These are phyloP conservation scores for Acinonyx jubatus DNA, from an alignment of 2,113 vertebrate genomes.

Conservation along the genomic window DNA sequence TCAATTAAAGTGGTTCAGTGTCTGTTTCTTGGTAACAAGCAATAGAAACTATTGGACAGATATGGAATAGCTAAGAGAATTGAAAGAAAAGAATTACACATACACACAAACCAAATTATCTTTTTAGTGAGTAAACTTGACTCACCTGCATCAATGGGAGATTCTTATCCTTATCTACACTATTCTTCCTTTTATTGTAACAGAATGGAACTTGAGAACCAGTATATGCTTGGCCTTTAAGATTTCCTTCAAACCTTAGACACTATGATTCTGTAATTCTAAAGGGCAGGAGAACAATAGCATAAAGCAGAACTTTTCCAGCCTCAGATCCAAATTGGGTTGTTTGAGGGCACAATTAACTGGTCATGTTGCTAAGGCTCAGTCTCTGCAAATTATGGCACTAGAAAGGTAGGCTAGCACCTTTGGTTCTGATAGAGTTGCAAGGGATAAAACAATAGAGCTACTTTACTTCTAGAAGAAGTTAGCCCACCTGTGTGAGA, in stretches of 20 bases:
- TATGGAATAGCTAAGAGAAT: not conserved
- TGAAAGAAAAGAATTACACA: not conserved
- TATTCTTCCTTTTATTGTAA: not conserved
- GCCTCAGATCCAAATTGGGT: not conserved
- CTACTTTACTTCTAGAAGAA: not conserved
- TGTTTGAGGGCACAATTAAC: not conserved
- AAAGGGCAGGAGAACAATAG: not conserved
- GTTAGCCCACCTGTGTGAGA: not conserved
- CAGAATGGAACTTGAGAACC: not conserved
- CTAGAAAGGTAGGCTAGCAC: not conserved
- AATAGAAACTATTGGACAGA: not conserved
- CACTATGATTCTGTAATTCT: not conserved
- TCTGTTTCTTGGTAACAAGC: not conserved
- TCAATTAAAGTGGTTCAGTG: not conserved
- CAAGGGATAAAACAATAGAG: not conserved
- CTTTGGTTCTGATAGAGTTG: not conserved
- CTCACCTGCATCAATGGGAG: not conserved
- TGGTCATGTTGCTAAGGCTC: not conserved
- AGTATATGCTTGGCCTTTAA: not conserved
- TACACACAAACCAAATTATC: not conserved
- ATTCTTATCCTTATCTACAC: not conserved
- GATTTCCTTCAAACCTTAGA: not conserved
- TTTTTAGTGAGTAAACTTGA: not conserved
- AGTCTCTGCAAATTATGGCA: not conserved
- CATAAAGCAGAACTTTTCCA: not conserved